Base-by-base conservation (phyloP, 2,797 vertebrate genomes). In the Rhodeus uyekii region DNA sequence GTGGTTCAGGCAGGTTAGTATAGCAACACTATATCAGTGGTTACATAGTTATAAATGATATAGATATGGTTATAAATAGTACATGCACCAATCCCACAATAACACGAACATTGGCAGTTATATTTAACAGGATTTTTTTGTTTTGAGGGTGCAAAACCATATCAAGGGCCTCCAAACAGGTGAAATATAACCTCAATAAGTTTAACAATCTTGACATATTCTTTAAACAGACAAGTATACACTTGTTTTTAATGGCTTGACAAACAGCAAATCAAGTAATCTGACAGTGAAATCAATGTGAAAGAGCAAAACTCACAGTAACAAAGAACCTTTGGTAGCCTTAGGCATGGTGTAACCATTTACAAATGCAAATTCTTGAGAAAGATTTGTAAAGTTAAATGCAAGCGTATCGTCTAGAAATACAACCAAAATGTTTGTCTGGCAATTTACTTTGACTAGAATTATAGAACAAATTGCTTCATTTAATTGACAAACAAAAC, bases 161-260 rank as follows among this genome's bases (percentile, higher is more conserved):
- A 71, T 48, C 38, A 46, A 71, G 53, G 29, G 9, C 32, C 32
- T 32, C 8, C 29, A 63, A 72, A 12, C 42, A 81, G 69, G 24
- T 64, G 58, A 50, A 7, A 38, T 18, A 72, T 12, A 72, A 46
- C 78, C 39, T 46, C 22, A 24, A 18, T 34, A 80, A 18, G 8
- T 44, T 16, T 12, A 12, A 44, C 65, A 61, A 32, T 27, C 53
- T 34, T 29, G 10, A 27, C 27, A 27, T 8, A 73, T 32, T 9
- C 16, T 50, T 50, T 3, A 65, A 64, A 81, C 3, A 72, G 34
- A 73, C 79, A 81, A n/a, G 68, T n/a, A 34, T 18, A 22, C 58
- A 39, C 58, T 64, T 64, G 42, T 39, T 50, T 58, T 63, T 13
- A 29, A 34, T 16, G 42, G 6, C 79, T n/a, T 39, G 9, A 48